Evolutionary conservation across 2,888 invertebrate genomes (phyloP).

Genomic region (Drosophila eohydei): DNA sequence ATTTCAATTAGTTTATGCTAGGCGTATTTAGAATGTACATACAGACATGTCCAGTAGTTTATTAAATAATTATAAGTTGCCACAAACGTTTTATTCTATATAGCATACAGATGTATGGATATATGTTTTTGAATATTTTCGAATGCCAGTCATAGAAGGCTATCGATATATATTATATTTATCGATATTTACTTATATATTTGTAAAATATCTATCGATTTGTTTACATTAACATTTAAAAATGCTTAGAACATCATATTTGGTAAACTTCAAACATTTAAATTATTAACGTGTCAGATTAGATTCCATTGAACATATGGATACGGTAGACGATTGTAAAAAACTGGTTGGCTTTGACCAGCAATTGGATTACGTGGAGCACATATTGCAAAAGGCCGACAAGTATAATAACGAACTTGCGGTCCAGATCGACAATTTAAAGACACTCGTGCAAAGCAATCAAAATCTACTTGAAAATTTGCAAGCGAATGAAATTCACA

Average conservation of each 20-base stretch:
- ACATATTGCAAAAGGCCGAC: slow-evolving; percentile 31
- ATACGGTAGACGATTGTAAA: background rate
- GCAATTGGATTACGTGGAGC: slow-evolving; percentile 37
- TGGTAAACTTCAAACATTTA: background rate
- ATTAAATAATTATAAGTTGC: slow-evolving; percentile 6
- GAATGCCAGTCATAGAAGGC: background rate
- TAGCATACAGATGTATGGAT: background rate
- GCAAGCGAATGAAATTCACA: slow-evolving; percentile 13
- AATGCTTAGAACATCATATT: background rate
- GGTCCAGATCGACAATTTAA: slow-evolving; percentile 28
- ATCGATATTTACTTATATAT: background rate
- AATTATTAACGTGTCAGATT: background rate
- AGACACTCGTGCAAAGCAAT: slow-evolving; percentile 38
- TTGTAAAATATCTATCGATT: background rate
- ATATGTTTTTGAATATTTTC: background rate
- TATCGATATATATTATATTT: background rate
- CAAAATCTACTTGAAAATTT: slow-evolving; percentile 20
- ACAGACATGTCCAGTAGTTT: slow-evolving; percentile 3
- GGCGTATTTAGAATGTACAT: slow-evolving; percentile 28
- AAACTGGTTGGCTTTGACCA: slow-evolving; percentile 15
- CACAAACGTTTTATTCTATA: background rate
- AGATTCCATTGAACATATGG: slow-evolving; percentile 4
- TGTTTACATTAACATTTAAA: slow-evolving; percentile 2
- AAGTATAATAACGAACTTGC: slow-evolving; percentile 28
- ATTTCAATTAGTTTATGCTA: slow-evolving; percentile 7